A percentile compares a stretch with the other conserved stretches of the same genome.
These are phyloP conservation scores for Hormiphora californensis DNA, from an alignment of 37 sponge, comb jelly and placozoan genomes.

Conservation along the genomic window DNA sequence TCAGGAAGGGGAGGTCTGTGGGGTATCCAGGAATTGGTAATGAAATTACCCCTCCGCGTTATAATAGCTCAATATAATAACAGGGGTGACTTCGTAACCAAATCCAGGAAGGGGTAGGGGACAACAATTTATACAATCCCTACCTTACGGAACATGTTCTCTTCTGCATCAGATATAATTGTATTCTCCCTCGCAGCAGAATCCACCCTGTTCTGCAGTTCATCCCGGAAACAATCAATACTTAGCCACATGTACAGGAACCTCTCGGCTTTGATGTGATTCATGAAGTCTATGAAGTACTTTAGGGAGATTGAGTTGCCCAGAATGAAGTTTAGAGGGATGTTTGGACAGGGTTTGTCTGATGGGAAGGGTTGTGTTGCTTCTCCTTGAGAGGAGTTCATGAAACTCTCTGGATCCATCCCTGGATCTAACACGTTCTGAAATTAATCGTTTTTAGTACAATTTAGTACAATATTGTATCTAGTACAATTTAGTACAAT, in stretches of 20 bases:
- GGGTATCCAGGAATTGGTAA: too few relatives aligned
- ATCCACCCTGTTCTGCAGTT: background rate
- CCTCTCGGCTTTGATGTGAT: conserved; percentile 46
- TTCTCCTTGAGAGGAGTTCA: background rate
- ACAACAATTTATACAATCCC: background rate
- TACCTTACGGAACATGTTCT: conserved; percentile 49
- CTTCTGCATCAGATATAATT: background rate
- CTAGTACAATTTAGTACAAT: too few relatives aligned
- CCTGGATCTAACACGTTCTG: conserved; percentile 48
- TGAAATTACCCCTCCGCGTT: too few relatives aligned
- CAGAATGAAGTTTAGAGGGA: conserved; percentile 34
- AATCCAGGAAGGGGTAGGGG: background rate
- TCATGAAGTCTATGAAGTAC: conserved; percentile 54
- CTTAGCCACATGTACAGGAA: conserved; percentile 52
- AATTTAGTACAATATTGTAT: too few relatives aligned
- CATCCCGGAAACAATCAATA: conserved; percentile 31
- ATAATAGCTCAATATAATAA: too few relatives aligned
- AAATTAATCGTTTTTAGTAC: too few relatives aligned
- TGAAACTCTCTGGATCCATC: background rate
- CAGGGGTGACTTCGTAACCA: background rate
- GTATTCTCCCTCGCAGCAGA: background rate
- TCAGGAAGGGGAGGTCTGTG: too few relatives aligned
- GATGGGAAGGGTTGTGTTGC: conserved; percentile 48
- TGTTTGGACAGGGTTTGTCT: conserved; percentile 29
- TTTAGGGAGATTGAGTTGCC: conserved; percentile 14